Base-by-base conservation (phyloP, 30 jellyfish, hydroid and myxozoan species). In the Turritopsis rubra region DNA sequence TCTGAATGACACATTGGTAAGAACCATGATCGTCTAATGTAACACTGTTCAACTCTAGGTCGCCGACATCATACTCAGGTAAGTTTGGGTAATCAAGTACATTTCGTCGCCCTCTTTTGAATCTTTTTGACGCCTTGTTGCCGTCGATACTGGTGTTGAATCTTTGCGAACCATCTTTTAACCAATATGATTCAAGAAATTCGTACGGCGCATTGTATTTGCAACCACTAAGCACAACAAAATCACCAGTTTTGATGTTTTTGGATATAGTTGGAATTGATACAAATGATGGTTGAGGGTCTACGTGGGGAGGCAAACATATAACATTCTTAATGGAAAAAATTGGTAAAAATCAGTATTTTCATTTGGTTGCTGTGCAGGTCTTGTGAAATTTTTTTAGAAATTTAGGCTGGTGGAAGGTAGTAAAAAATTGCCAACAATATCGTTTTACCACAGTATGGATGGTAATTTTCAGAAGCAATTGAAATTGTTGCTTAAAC, bases 101-200 rank as follows among this genome's bases (percentile, higher is more conserved):
- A 68, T 9, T 27, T 68, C 30, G 31, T 9, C 30, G 31, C 19
- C 22, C 77, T 0, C 28, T n/a, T 9, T 23, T 8, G 30, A 23
- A 60, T 18, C 19, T 18, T 60, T 60, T 60, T 60, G 77, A 7
- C 30, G 19, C 30, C 30, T n/a, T 9, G 77, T n/a, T 27, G 30
- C 77, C 77, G 19, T 68, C 77, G 77, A 27, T 19, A 68, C 77
- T 68, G 19, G 77, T 22, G 19, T 68, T 68, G 28, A 23, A 0
- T 27, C 30, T 68, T 68, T 68, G 31, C 77, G 21, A n/a, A 68
- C 77, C 77, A 68, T 68, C 77, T 68, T 68, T 68, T 68, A 68
- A 68, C 77, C 77, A 68, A 27, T 68, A 68, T 8, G 77, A 68
- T 7, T 68, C 30, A 23, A 27, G 28, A 19, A 68, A 68, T 68